phyloP scores from a whole-genome alignment of 2,888 invertebrate genomes.

The Ganaspis brasiliensis region DNA sequence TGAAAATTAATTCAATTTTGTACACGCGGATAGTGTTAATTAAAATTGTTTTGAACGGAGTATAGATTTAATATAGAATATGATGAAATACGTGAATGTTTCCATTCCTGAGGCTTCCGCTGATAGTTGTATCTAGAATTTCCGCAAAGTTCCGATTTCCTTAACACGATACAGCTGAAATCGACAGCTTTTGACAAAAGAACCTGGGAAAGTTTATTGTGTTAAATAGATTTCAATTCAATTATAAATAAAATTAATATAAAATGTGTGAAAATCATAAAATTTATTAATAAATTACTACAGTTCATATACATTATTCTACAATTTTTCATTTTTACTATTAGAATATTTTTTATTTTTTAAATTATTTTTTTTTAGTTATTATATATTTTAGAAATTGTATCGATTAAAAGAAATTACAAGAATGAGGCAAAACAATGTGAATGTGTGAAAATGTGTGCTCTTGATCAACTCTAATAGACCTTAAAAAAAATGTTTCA shows the following conservation, averaged over 20 bases:
- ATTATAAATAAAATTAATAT: neutral
- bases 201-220: neutral
- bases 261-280: no score
- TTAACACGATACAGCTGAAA: neutral
- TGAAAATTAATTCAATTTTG: neutral
- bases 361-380: no score
- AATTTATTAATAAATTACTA: no score
- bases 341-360: no score
- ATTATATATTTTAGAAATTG: no score
- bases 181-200: conserved; percentile 9
- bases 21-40: neutral
- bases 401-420: no score
- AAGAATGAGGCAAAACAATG: no score
- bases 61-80: neutral
- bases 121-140: conserved; percentile 28
- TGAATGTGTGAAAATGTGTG: no score
- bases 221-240: neutral
- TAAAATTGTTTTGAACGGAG: neutral
- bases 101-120: conserved; percentile 9
- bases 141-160: conserved; percentile 14
- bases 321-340: no score
- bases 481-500: no score
- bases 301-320: no score
- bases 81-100: neutral
- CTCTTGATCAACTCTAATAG: no score